Percentiles rank a stretch among this genome's conserved stretches.
Conservation (phyloP, 2,888 invertebrate species). For the Resseliella maxima region DNA sequence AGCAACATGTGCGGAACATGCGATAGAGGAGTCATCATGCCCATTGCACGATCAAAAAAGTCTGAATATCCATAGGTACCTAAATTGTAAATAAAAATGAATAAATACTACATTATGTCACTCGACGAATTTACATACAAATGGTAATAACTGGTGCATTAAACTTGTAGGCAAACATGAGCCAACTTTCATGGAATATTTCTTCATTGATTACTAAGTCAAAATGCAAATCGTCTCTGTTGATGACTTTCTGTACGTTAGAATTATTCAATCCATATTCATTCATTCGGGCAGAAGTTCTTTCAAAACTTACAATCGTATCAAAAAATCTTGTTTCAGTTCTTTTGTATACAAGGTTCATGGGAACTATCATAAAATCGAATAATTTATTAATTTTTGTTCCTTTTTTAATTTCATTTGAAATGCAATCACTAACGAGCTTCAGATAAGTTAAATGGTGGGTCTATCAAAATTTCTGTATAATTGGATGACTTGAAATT, state of each 20-base stretch:
- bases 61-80: slow-evolving; percentile 66
- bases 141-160: slow-evolving; percentile 67
- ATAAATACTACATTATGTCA: neutral
- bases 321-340: neutral
- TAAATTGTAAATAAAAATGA: neutral
- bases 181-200: slow-evolving; percentile 68
- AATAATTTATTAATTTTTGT: neutral
- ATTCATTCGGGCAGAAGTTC: neutral
- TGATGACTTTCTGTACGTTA: neutral
- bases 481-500: slow-evolving; percentile 66
- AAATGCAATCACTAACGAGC: too few species aligned
- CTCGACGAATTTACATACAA: slow-evolving; percentile 60
- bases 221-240: slow-evolving; percentile 63
- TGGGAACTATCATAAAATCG: neutral
- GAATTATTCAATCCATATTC: neutral
- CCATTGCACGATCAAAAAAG: slow-evolving; percentile 67
- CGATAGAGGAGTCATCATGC: slow-evolving; percentile 66
- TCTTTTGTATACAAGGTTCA: neutral
- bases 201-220: slow-evolving; percentile 68
- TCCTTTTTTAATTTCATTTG: too few species aligned
- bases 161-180: slow-evolving; percentile 66
- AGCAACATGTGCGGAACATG: slow-evolving; percentile 65
- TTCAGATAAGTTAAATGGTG: slow-evolving; percentile 65
- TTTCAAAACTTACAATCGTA: neutral
- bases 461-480: slow-evolving; percentile 66